A percentile compares a stretch with the other conserved stretches of the same genome.
phyloP scores from a whole-genome alignment of 2,888 invertebrate genomes.

The Galerucella nymphaeae region DNA sequence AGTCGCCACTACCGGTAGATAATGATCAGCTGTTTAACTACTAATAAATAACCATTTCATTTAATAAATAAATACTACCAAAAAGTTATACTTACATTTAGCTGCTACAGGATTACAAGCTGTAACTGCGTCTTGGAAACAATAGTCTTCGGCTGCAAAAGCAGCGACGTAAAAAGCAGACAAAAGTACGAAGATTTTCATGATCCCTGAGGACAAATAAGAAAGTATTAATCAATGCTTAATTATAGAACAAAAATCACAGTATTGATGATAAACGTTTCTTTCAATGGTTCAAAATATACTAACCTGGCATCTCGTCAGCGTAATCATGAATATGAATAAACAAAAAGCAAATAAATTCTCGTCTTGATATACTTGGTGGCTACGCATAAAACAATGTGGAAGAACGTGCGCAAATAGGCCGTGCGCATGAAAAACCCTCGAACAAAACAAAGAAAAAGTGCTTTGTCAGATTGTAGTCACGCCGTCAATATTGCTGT shows the following conservation, averaged over 20 bases:
- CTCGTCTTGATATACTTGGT: conserved; percentile 27
- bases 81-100: conserved; percentile 54
- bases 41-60: not conserved
- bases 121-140: conserved; percentile 72
- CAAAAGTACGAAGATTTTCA: conserved; percentile 70
- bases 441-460: conserved; percentile 46
- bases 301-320: conserved; percentile 65
- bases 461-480: conserved; percentile 44
- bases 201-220: conserved; percentile 64
- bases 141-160: conserved; percentile 66
- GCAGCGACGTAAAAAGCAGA: conserved; percentile 63
- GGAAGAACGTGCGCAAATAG: conserved; percentile 46
- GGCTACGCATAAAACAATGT: conserved; percentile 31
- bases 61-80: conserved; percentile 19
- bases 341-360: conserved; percentile 45
- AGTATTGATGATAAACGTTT: not conserved
- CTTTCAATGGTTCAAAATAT: not conserved
- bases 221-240: conserved; percentile 41
- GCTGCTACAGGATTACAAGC: conserved; percentile 65
- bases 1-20: conserved; percentile 3
- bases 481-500: not conserved
- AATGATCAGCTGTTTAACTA: conserved; percentile 11
- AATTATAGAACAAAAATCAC: not conserved
- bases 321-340: conserved; percentile 65
- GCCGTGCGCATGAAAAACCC: conserved; percentile 39